Percentiles rank a stretch among this genome's conserved stretches.
These are phyloP conservation scores for Lepus oiostolus DNA, from an alignment of 2,797 vertebrate species.

Conservation along the genomic window DNA sequence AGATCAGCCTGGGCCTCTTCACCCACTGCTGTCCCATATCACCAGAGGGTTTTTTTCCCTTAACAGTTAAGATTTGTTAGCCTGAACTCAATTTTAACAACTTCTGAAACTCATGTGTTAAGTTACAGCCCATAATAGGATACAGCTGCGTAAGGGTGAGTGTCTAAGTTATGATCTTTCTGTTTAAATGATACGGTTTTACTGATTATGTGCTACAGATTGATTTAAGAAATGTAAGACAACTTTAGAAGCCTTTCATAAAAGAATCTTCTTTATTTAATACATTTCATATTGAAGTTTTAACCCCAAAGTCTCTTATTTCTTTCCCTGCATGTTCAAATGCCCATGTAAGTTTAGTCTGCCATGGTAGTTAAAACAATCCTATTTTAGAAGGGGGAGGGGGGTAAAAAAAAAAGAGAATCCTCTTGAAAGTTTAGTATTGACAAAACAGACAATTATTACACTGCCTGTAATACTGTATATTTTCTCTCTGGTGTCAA, in stretches of 20 bases:
- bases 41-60: constrained; percentile 40
- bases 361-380: constrained; percentile 79
- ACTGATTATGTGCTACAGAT: constrained; percentile 89
- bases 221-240: constrained; percentile 89
- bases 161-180: constrained; percentile 86
- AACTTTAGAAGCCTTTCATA: constrained; percentile 88
- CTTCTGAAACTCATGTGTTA: constrained; percentile 87
- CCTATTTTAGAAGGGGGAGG: constrained; percentile 70
- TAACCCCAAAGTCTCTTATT: constrained; percentile 82
- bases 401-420: background rate
- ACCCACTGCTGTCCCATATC: constrained; percentile 66
- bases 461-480: background rate
- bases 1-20: constrained; percentile 51
- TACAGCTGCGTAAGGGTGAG: constrained; percentile 87
- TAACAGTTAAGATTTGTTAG: constrained; percentile 83
- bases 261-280: constrained; percentile 87
- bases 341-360: constrained; percentile 76
- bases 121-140: constrained; percentile 87
- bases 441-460: constrained; percentile 65
- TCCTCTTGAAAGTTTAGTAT: constrained; percentile 68
- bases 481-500: constrained; percentile 40
- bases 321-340: constrained; percentile 78
- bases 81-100: constrained; percentile 85
- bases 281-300: constrained; percentile 84
- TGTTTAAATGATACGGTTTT: constrained; percentile 89